A percentile compares a stretch with the other conserved stretches of the same genome.
Conservation (phyloP, 2,113 vertebrate species). For the Phocoena phocoena region DNA sequence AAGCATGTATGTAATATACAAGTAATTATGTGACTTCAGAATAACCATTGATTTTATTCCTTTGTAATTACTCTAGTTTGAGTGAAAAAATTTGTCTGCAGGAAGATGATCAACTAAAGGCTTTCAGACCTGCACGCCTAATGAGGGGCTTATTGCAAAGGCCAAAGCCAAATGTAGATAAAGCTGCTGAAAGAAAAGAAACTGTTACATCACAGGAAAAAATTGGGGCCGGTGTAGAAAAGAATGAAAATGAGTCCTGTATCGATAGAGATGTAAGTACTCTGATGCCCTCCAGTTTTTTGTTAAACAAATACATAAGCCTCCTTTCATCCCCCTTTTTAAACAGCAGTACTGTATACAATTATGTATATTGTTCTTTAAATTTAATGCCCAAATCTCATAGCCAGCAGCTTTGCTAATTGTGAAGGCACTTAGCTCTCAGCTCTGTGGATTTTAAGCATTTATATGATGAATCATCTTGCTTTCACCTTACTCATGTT, state of each 20-base stretch:
- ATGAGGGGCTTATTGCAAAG: conserved; percentile 77
- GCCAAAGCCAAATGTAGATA: conserved; percentile 81
- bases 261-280: conserved; percentile 77
- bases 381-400: background rate
- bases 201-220: conserved; percentile 22
- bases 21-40: conserved; percentile 15
- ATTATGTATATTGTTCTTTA: background rate
- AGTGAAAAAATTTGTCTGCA: conserved; percentile 58
- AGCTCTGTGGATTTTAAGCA: background rate
- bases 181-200: conserved; percentile 68
- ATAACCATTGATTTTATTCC: conserved; percentile 41
- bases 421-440: background rate
- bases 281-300: background rate
- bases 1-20: background rate
- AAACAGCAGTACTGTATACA: background rate
- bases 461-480: background rate
- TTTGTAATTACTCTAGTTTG: conserved; percentile 74
- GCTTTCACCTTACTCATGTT: background rate
- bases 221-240: background rate
- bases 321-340: background rate
- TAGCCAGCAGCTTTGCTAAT: background rate
- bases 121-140: conserved; percentile 62
- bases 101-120: conserved; percentile 45
- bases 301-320: background rate
- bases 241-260: conserved; percentile 16